phyloP scores from a whole-genome alignment of 2,113 vertebrate species.

The Tetraodon nigroviridis region DNA sequence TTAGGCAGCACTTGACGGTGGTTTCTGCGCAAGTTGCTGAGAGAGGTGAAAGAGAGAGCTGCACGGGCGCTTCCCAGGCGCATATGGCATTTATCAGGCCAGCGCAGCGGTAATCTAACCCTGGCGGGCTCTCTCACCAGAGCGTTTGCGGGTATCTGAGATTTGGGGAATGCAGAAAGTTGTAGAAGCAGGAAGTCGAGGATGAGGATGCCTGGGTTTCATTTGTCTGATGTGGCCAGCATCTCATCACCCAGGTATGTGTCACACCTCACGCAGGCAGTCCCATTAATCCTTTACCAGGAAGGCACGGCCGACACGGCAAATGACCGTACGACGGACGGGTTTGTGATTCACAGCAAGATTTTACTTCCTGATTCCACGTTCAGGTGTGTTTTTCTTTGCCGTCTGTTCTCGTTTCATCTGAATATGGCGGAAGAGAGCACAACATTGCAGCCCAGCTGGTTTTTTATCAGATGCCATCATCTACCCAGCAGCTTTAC shows the following conservation, averaged over 20 bases:
- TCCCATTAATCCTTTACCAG: slow-evolving; percentile 39
- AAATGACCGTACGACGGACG: background rate
- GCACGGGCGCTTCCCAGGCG: slow-evolving; percentile 51
- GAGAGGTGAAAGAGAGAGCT: slow-evolving; percentile 23
- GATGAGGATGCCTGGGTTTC: slow-evolving; percentile 19
- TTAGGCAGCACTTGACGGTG: slow-evolving; percentile 20
- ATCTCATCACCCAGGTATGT: slow-evolving; percentile 37
- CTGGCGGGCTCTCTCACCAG: slow-evolving; percentile 32
- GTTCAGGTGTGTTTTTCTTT: too few relatives aligned
- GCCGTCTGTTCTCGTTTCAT: background rate
- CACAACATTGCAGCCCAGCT: background rate
- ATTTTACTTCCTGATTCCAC: too few relatives aligned
- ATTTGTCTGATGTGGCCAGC: slow-evolving; percentile 30
- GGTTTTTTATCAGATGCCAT: slow-evolving; percentile 15
- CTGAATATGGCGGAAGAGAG: slow-evolving; percentile 3
- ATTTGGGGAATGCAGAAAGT: slow-evolving; percentile 62
- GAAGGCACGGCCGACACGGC: slow-evolving; percentile 17
- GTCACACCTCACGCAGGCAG: slow-evolving; percentile 48
- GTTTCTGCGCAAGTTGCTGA: slow-evolving; percentile 33
- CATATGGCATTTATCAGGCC: slow-evolving; percentile 53
- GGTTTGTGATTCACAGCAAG: too few relatives aligned
- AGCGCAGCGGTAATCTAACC: slow-evolving; percentile 45
- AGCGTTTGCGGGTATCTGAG: slow-evolving; percentile 52
- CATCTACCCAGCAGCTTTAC: slow-evolving; percentile 17
- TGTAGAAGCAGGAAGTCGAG: slow-evolving; percentile 36